Evolutionary conservation across 2,888 invertebrate genomes (phyloP).

Genomic region (Thymelicus acteon): DNA sequence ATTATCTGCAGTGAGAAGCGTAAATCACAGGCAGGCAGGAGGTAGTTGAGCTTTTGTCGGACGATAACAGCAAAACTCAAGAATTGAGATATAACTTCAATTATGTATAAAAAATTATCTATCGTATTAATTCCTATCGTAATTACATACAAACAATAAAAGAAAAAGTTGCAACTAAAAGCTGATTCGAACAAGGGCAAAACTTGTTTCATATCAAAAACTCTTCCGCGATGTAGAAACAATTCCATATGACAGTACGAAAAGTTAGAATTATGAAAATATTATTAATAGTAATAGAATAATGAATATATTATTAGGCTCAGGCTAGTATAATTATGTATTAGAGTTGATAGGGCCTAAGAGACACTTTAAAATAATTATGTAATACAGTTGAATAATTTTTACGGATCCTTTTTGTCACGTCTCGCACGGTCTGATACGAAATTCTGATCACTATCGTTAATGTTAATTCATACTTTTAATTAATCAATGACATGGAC

Average conservation of each 20-base stretch:
- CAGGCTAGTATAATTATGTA: not conserved
- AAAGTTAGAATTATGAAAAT: not conserved
- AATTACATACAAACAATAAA: not conserved
- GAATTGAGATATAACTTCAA: not conserved
- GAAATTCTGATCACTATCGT: too few relatives aligned
- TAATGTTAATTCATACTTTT: too few relatives aligned
- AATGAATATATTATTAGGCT: too few relatives aligned
- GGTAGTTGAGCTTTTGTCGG: not conserved
- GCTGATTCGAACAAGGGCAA: not conserved
- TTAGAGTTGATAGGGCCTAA: not conserved
- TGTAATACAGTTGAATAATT: too few relatives aligned
- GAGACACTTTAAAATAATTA: not conserved
- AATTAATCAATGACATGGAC: too few relatives aligned
- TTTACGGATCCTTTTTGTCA: too few relatives aligned
- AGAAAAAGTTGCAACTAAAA: not conserved
- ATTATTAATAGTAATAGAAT: too few relatives aligned
- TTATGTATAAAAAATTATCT: not conserved
- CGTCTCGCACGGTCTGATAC: too few relatives aligned
- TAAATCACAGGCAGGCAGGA: not conserved
- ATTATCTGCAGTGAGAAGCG: conserved; percentile 18
- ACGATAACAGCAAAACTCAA: not conserved
- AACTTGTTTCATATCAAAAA: not conserved
- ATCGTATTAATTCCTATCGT: not conserved
- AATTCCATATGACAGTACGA: not conserved
- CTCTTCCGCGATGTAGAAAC: not conserved